Conservation (phyloP, 2,113 vertebrate species). For the Sclerurus mexicanus region DNA sequence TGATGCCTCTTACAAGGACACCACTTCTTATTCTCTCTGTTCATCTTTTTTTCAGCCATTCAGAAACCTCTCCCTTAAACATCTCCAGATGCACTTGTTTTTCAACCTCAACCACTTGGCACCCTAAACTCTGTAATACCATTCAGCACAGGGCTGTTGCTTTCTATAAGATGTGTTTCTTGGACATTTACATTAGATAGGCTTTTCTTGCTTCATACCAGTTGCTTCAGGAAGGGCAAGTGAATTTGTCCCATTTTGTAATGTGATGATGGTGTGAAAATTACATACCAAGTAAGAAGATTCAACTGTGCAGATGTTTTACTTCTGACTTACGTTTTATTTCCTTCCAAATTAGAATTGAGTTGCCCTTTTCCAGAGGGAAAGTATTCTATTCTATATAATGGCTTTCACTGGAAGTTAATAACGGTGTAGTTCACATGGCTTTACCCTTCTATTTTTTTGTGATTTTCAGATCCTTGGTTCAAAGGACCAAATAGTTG, state of each 20-base stretch:
- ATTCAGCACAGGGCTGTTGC: not conserved
- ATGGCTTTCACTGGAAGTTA: not conserved
- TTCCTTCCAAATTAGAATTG: not conserved
- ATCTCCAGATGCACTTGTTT: not conserved
- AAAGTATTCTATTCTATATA: not conserved
- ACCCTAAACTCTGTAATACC: not conserved
- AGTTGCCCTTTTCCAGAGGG: not conserved
- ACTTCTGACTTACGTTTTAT: not conserved
- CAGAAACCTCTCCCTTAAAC: not conserved
- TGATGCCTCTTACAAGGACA: not conserved
- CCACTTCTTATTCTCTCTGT: not conserved
- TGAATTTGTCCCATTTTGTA: not conserved
- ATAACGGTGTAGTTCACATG: not conserved
- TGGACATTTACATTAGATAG: not conserved
- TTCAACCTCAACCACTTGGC: not conserved
- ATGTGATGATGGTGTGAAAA: not conserved
- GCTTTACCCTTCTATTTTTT: not conserved
- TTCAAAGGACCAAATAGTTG: not conserved
- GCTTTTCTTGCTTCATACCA: not conserved
- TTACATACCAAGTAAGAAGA: not conserved
- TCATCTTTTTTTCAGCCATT: not conserved
- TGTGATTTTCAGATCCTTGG: not conserved
- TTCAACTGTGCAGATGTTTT: not conserved
- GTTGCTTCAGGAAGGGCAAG: not conserved
- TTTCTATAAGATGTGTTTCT: not conserved